These are phyloP conservation scores for Spea bombifrons DNA, from an alignment of 2,113 vertebrate species.

Conservation along the genomic window DNA sequence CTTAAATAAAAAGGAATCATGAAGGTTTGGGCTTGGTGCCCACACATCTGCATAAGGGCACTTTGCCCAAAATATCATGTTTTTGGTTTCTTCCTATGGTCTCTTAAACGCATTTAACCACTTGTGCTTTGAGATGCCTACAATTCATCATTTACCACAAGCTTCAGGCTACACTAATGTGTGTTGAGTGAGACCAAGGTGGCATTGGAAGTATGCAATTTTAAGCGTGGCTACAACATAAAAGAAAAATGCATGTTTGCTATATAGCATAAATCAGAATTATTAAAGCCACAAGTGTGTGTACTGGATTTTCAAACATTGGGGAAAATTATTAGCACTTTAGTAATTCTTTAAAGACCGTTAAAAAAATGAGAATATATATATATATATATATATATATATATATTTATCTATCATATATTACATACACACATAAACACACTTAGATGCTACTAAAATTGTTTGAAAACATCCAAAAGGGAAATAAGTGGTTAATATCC, in stretches of 20 bases:
- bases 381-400: too few species aligned
- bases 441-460: too few species aligned
- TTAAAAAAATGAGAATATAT: too few species aligned
- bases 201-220: neutral
- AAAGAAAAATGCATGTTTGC: neutral
- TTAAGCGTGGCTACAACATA: neutral
- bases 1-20: constrained; percentile 15
- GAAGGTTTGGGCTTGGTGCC: constrained; percentile 36
- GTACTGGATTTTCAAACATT: too few species aligned
- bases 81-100: constrained; percentile 13
- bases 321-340: too few species aligned
- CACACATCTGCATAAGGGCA: constrained; percentile 34
- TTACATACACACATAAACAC: too few species aligned
- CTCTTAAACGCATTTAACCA: neutral
- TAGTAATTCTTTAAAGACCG: too few species aligned
- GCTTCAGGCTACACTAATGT: neutral
- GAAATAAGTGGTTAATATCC: too few species aligned
- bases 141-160: neutral
- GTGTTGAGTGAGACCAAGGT: neutral
- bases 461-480: too few species aligned
- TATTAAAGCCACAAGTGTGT: neutral
- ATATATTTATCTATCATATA: too few species aligned
- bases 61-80: constrained; percentile 32
- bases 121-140: neutral
- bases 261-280: neutral